Evolutionary conservation across 2,797 vertebrate genomes (phyloP).

Genomic region (Crypturellus tataupa): DNA sequence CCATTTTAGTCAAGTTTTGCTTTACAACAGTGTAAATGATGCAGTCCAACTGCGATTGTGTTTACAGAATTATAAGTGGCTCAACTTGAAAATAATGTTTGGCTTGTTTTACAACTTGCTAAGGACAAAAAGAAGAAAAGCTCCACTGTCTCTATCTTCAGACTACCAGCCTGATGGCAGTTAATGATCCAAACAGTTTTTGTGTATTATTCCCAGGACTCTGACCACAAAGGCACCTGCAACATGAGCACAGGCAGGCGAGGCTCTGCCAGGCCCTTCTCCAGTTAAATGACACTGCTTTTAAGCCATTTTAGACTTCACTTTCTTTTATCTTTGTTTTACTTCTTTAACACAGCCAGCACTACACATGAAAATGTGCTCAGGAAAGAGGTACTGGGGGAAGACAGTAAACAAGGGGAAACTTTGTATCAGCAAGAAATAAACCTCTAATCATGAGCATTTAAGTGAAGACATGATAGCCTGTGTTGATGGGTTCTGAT

Average conservation of each 20-base stretch:
- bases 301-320: background rate
- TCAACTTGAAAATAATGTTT: background rate
- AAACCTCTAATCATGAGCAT: background rate
- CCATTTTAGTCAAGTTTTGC: background rate
- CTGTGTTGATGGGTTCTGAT: background rate
- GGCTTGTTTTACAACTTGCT: background rate
- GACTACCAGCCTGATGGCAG: background rate
- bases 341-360: background rate
- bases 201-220: background rate
- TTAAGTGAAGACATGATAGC: background rate
- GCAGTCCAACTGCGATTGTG: background rate
- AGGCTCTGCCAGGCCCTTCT: background rate
- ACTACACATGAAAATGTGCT: background rate
- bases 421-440: slow-evolving; percentile 2
- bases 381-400: background rate
- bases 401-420: slow-evolving; percentile 14
- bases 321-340: background rate
- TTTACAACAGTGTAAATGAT: background rate
- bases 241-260: background rate
- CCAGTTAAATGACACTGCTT: background rate
- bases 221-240: background rate
- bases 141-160: background rate
- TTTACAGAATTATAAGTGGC: background rate
- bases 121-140: background rate
- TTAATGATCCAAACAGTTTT: background rate